Percentiles rank a stretch among this genome's conserved stretches.
These are phyloP conservation scores for Echinometra lucunter DNA, from an alignment of 53 echinoderm and acorn worm species.

Conservation along the genomic window DNA sequence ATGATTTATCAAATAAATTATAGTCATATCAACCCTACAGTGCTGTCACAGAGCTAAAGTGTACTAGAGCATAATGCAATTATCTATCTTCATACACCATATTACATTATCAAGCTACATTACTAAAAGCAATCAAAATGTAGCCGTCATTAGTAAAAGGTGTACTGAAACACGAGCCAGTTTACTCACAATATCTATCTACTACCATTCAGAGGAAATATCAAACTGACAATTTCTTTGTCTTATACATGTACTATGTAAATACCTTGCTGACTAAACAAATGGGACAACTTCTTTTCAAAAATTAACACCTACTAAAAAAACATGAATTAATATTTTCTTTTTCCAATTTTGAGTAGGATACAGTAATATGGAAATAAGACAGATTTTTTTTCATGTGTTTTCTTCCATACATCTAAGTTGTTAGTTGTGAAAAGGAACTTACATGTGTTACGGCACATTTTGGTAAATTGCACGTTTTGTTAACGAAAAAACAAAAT, in stretches of 20 bases:
- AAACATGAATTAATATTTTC: neutral
- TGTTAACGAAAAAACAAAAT: no score
- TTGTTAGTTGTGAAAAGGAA: neutral
- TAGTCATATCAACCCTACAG: neutral
- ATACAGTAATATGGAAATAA: neutral
- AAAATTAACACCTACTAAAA: neutral
- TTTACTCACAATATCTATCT: neutral
- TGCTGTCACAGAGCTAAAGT: neutral
- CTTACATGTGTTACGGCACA: no score
- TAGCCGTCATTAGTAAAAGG: conserved; percentile 44
- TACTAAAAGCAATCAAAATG: neutral
- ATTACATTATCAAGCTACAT: conserved; percentile 40
- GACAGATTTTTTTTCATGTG: neutral
- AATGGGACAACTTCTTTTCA: neutral
- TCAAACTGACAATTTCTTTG: neutral
- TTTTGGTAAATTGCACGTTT: no score
- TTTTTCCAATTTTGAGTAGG: neutral
- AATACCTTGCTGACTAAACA: neutral
- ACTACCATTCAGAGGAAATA: neutral
- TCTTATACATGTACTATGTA: neutral
- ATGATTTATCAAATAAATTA: neutral
- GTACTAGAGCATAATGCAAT: no score
- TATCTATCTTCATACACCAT: conserved; percentile 14
- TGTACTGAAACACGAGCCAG: neutral
- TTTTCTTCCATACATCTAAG: neutral